A percentile compares a stretch with the other conserved stretches of the same genome.
phyloP scores from a whole-genome alignment of 2,888 invertebrate species.

The Tachina fera region DNA sequence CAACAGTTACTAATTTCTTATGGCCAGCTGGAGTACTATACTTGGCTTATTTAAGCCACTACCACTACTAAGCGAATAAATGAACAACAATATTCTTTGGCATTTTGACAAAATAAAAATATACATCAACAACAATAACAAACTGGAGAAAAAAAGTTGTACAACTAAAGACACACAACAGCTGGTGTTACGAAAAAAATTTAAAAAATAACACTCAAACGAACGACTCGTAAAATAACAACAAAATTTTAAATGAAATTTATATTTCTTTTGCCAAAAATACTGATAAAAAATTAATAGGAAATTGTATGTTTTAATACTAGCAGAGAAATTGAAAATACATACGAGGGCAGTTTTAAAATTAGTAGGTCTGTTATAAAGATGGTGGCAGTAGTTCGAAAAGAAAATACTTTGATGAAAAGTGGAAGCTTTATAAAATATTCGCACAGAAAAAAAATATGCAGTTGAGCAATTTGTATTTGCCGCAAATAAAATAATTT shows the following conservation, averaged over 20 bases:
- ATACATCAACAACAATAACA: constrained; percentile 18
- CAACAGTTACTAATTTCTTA: constrained; percentile 70
- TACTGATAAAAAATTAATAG: constrained; percentile 25
- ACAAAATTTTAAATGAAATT: constrained; percentile 36
- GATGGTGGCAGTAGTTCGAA: no score
- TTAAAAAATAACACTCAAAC: neutral
- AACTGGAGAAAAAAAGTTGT: neutral
- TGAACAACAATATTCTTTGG: constrained; percentile 52
- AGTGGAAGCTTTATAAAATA: no score
- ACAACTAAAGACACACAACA: constrained; percentile 28
- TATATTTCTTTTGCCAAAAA: constrained; percentile 40
- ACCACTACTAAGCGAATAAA: constrained; percentile 13
- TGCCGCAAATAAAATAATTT: no score
- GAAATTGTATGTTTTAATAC: neutral
- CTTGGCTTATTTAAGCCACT: constrained; percentile 18
- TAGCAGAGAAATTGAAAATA: neutral
- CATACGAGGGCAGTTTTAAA: neutral
- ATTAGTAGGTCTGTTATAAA: no score
- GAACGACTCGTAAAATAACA: constrained; percentile 6
- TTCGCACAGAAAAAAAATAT: no score
- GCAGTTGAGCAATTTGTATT: no score
- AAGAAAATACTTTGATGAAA: no score
- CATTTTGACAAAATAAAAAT: constrained; percentile 66
- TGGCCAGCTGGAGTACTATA: constrained; percentile 53
- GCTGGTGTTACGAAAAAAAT: constrained; percentile 35